Percentiles rank a stretch among this genome's conserved stretches.
Conservation (phyloP, 2,888 invertebrate genomes). For the Amblyjoppa fuscipennis region DNA sequence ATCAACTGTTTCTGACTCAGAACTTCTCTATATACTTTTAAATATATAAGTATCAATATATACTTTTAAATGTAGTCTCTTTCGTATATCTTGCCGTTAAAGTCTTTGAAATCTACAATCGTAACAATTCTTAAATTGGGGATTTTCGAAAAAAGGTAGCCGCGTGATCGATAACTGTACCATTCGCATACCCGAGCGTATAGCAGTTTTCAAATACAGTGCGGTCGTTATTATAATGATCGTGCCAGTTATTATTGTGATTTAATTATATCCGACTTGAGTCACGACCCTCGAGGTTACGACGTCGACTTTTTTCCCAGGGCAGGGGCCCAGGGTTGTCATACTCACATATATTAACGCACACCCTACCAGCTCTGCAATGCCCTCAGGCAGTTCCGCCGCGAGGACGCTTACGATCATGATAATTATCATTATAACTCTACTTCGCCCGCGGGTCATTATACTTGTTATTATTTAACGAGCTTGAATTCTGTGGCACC, state of each 20-base stretch:
- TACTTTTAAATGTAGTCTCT: not conserved
- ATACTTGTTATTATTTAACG: conserved; percentile 51
- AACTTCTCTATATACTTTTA: not conserved
- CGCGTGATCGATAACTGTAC: not conserved
- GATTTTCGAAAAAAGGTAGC: not conserved
- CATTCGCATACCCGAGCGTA: conserved; percentile 9
- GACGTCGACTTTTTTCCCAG: conserved; percentile 17
- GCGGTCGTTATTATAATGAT: conserved; percentile 10
- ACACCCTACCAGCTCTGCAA: not conserved
- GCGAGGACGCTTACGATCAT: conserved; percentile 29
- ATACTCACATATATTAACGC: conserved; percentile 3
- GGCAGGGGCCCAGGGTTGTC: conserved; percentile 2
- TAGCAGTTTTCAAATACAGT: not conserved
- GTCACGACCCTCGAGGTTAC: conserved; percentile 5
- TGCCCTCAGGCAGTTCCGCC: conserved; percentile 26
- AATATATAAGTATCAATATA: no score
- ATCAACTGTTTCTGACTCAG: not conserved
- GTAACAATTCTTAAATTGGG: not conserved
- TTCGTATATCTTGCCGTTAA: not conserved
- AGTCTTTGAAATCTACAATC: not conserved
- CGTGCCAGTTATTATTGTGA: conserved; percentile 11
- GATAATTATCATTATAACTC: conserved; percentile 47
- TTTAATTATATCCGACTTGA: conserved; percentile 30
- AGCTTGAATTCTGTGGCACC: conserved; percentile 22
- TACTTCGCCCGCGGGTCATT: conserved; percentile 14